Conservation (phyloP, 2,797 vertebrate species). For the Schizopygopsis pylzovi region DNA sequence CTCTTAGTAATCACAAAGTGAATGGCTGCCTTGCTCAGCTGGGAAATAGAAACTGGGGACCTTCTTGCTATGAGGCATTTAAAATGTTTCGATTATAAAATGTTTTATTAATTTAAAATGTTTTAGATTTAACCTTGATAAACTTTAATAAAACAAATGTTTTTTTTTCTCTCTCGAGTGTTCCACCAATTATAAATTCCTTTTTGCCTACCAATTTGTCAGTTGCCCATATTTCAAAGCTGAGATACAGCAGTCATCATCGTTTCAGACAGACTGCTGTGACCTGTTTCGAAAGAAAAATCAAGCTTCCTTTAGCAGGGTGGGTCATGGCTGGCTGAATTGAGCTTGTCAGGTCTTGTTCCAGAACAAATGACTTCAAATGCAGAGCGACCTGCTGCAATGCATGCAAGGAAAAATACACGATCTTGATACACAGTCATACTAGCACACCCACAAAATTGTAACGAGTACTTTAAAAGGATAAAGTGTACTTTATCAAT, state of each 20-base stretch:
- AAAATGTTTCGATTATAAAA: background rate
- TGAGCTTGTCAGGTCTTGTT: slow-evolving; percentile 69
- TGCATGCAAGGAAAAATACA: slow-evolving; percentile 41
- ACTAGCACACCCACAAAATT: slow-evolving; percentile 33
- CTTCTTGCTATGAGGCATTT: background rate
- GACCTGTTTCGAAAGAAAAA: slow-evolving; percentile 55
- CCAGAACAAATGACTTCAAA: slow-evolving; percentile 44
- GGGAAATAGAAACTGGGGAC: background rate
- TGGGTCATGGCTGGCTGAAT: slow-evolving; percentile 29
- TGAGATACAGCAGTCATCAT: background rate
- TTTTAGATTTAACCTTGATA: background rate
- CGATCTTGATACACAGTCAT: background rate
- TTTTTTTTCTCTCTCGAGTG: background rate
- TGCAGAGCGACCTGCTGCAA: background rate
- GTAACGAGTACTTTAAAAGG: background rate
- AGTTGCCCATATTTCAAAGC: slow-evolving; percentile 34
- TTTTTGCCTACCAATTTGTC: slow-evolving; percentile 1
- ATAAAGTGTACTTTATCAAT: background rate
- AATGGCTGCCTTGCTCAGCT: background rate
- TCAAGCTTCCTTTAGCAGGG: slow-evolving; percentile 42
- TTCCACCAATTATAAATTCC: slow-evolving; percentile 7
- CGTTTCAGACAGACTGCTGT: slow-evolving; percentile 23
- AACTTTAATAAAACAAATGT: background rate
- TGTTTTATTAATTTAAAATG: too few relatives aligned
- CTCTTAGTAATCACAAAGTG: background rate